phyloP scores from a whole-genome alignment of 2,113 vertebrate species.

The Fulica atra region DNA sequence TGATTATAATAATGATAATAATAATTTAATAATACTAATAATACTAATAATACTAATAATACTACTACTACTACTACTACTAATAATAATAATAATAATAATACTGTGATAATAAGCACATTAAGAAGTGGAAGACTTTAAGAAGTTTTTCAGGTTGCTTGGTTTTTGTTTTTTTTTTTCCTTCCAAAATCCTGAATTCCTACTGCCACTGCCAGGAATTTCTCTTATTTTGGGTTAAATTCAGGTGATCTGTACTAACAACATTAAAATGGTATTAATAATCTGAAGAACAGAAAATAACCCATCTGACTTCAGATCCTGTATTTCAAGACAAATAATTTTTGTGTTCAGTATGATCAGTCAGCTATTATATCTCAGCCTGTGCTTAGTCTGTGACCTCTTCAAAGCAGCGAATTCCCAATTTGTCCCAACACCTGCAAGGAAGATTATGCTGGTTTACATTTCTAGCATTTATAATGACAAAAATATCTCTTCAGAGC shows the following conservation, averaged over 20 bases:
- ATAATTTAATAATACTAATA: too few species aligned
- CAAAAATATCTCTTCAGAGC: background rate
- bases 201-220: background rate
- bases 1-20: too few species aligned
- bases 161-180: background rate
- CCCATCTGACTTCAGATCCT: background rate
- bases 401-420: background rate
- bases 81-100: too few species aligned
- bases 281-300: background rate
- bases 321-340: background rate
- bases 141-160: background rate
- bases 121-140: background rate
- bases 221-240: background rate
- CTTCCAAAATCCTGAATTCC: background rate
- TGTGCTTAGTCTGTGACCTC: background rate
- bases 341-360: background rate
- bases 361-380: background rate
- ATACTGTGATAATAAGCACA: background rate
- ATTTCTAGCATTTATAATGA: background rate
- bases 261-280: background rate
- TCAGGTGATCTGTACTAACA: background rate
- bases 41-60: too few species aligned
- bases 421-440: background rate
- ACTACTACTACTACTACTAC: too few species aligned
- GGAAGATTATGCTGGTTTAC: background rate